These are phyloP conservation scores for Holcopasites calliopsidis DNA, from an alignment of 1,140 invertebrate species.

Conservation along the genomic window DNA sequence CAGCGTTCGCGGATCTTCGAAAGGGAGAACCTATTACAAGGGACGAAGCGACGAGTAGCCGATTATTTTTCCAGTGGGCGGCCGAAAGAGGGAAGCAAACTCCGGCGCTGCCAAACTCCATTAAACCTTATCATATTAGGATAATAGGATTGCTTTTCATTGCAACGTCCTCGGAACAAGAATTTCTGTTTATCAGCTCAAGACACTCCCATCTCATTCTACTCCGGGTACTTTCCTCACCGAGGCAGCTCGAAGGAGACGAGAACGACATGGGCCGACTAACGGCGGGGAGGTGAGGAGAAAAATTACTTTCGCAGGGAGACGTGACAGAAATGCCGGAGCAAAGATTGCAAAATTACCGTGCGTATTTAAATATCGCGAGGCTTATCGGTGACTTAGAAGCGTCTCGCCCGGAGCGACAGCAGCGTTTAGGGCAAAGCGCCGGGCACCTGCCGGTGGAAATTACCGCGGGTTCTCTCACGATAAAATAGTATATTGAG, in stretches of 20 bases:
- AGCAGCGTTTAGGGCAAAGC: neutral
- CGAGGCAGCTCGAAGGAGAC: conserved; percentile 20
- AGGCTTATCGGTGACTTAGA: conserved; percentile 13
- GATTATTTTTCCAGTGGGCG: neutral
- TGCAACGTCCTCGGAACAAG: conserved; percentile 58
- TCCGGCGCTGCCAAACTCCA: conserved; percentile 45
- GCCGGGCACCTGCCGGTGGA: conserved; percentile 14
- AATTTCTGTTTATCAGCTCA: conserved; percentile 67
- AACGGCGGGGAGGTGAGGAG: conserved; percentile 7
- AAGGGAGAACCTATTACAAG: neutral
- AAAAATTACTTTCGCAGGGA: conserved; percentile 62
- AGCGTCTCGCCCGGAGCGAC: conserved; percentile 25
- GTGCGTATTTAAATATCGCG: conserved; percentile 60
- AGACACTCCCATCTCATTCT: conserved; percentile 62
- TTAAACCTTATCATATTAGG: conserved; percentile 63
- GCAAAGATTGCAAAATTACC: conserved; percentile 59
- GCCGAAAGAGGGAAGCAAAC: neutral
- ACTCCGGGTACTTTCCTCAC: conserved; percentile 27
- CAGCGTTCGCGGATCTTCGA: neutral
- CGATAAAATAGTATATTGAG: too few species aligned
- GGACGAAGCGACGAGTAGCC: neutral
- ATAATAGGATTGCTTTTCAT: conserved; percentile 68
- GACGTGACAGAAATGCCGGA: conserved; percentile 64
- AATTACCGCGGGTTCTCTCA: too few species aligned
- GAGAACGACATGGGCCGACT: neutral